phyloP scores from a whole-genome alignment of 2,113 vertebrate genomes.

The Otis tarda region DNA sequence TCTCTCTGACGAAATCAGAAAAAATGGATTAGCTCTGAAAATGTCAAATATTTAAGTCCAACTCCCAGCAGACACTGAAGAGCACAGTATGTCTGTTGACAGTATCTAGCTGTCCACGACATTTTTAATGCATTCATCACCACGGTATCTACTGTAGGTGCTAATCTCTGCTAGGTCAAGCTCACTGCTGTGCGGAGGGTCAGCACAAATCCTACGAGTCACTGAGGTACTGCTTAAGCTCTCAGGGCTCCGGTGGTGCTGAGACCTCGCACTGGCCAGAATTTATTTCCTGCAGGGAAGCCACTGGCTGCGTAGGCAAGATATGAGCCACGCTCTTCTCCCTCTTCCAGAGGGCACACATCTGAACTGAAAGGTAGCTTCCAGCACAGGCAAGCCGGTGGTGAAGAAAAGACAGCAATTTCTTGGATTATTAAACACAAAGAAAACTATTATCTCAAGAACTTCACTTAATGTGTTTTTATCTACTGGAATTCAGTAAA shows the following conservation, averaged over 20 bases:
- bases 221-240: not conserved
- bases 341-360: not conserved
- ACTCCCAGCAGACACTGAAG: not conserved
- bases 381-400: not conserved
- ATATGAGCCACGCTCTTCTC: not conserved
- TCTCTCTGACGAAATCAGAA: not conserved
- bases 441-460: slow-evolving; percentile 18
- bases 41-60: not conserved
- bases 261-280: not conserved
- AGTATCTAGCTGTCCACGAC: accelerated
- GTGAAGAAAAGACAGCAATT: slow-evolving; percentile 1
- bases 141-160: accelerated
- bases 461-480: not conserved
- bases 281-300: not conserved
- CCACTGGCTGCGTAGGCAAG: not conserved
- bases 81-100: not conserved
- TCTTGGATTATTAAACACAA: slow-evolving; percentile 37
- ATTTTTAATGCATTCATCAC: not conserved
- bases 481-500: slow-evolving; percentile 25
- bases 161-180: not conserved
- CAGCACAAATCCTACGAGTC: not conserved
- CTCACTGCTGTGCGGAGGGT: not conserved
- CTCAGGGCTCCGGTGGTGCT: not conserved
- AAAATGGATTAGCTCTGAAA: not conserved
- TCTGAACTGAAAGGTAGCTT: not conserved